A percentile compares a stretch with the other conserved stretches of the same genome.
Conservation (phyloP, 2,888 invertebrate genomes). For the Thecocarcelia acutangulata region DNA sequence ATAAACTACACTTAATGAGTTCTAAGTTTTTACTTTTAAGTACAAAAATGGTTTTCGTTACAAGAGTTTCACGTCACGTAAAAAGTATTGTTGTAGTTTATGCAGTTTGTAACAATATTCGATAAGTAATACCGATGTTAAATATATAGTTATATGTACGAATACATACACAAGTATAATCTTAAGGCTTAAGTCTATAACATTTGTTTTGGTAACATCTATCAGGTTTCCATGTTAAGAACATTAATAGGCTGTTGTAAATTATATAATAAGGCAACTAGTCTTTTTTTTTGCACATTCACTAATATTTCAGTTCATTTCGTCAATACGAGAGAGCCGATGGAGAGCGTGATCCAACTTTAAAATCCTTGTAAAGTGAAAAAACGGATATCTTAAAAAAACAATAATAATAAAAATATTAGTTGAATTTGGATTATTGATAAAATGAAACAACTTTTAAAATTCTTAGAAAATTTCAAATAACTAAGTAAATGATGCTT, state of each 20-base stretch:
- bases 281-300: constrained; percentile 35
- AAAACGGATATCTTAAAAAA: constrained; percentile 93
- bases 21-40: constrained; percentile 38
- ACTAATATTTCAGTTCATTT: not conserved
- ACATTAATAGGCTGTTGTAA: too few species aligned
- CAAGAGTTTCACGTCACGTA: constrained; percentile 51
- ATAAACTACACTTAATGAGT: constrained; percentile 1
- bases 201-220: too few species aligned
- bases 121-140: constrained; percentile 60
- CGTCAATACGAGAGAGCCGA: constrained; percentile 86
- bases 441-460: too few species aligned
- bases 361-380: constrained; percentile 96
- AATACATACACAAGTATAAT: too few species aligned
- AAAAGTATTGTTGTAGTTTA: constrained; percentile 32
- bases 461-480: too few species aligned
- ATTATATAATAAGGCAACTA: constrained; percentile 5
- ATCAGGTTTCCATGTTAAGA: too few species aligned
- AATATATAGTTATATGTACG: not conserved
- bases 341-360: constrained; percentile 89
- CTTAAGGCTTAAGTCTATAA: too few species aligned
- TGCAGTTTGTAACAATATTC: constrained; percentile 63
- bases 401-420: constrained; percentile 21
- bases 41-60: constrained; percentile 53
- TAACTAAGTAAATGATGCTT: too few species aligned
- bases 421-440: too few species aligned